Base-by-base conservation (phyloP, 1,140 invertebrate genomes). In the Lordiphosa collinella region DNA sequence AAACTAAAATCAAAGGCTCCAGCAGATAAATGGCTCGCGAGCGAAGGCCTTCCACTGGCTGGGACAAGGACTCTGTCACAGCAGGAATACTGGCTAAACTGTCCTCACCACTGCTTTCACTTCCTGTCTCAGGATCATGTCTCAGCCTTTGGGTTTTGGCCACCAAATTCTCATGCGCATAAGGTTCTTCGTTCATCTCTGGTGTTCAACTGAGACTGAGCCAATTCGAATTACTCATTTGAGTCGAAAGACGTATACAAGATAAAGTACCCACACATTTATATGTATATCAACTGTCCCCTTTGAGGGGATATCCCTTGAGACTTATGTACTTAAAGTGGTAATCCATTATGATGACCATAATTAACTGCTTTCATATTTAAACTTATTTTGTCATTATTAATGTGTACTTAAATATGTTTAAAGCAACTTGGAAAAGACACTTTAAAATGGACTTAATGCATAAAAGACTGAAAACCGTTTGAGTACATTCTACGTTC, bases 1-100 rank as follows among this genome's bases (percentile, higher is more conserved):
- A 56, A 13, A 88, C 64, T 5, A 87, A 56, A 14, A 88, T 79
- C 12, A 86, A 48, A 8, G 86, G 80, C 36, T 88, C 86, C 7
- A 88, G 34, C 0, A 88, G 49, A 55, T 84, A 88, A 3, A 53
- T 73, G 8, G 59, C 18, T 14, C 31, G 18, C 18, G 18, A 22
- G 18, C n/a, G n/a, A n/a, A 3, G 0, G 40, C 31, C 41, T 36
- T 16, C 0, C 7, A n/a, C 5, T 44, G 8, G 11, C n/a, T 14
- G 29, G n/a, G n/a, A n/a, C n/a, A n/a, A n/a, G n/a, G n/a, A 38
- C 5, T 40, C 10, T 18, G 38, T 35, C 9, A 22, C 18, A 3
- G 9, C 9, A 2, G 37, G 25, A 14, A 11, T 16, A 16, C 5
- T 38, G 2, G n/a, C 25, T 5, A 54, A 11, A 10, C 48, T 69